Conservation (phyloP, 2,888 invertebrate species). For the Elegia similella region DNA sequence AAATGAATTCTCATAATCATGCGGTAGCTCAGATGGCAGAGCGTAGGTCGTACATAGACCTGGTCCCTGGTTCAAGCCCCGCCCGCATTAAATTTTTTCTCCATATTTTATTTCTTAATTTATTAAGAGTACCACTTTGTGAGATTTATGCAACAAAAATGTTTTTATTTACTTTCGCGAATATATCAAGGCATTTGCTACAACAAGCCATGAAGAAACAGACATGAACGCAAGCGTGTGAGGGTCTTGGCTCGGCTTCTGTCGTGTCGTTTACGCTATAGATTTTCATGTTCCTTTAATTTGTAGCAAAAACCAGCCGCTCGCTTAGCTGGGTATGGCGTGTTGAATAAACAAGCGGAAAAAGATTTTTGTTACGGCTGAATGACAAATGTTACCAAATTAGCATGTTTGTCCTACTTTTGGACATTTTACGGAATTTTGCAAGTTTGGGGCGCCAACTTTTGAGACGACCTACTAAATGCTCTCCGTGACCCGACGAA, state of each 20-base stretch:
- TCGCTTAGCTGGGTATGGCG: not conserved
- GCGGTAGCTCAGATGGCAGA: no score
- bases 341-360: slow-evolving; percentile 1
- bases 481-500: no score
- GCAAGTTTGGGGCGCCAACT: not conserved
- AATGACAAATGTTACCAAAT: slow-evolving; percentile 2
- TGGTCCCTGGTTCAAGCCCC: no score
- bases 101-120: no score
- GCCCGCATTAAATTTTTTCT: no score
- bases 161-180: not conserved
- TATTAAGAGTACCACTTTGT: no score
- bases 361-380: not conserved
- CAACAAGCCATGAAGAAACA: not conserved
- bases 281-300: not conserved
- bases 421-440: not conserved
- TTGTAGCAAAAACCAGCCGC: not conserved
- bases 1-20: no score
- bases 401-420: not conserved
- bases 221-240: slow-evolving; percentile 5
- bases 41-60: no score
- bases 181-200: not conserved
- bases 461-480: no score
- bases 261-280: not conserved
- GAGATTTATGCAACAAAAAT: not conserved
- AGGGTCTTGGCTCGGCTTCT: slow-evolving; percentile 2